Evolutionary conservation across 1,140 invertebrate species (phyloP).

Genomic region (Charaxes varanes): DNA sequence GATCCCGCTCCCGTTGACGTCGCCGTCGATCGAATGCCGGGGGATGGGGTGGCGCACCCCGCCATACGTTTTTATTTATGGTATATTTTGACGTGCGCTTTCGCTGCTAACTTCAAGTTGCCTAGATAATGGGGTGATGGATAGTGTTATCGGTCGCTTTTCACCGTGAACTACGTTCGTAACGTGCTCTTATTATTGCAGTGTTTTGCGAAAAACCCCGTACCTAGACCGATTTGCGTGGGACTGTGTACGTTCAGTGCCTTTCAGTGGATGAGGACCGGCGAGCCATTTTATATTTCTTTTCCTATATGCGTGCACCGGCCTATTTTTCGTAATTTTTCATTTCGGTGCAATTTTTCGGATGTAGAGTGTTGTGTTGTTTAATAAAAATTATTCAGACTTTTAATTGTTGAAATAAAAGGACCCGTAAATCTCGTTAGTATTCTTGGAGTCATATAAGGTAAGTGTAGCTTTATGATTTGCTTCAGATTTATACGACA

Average conservation of each 20-base stretch:
- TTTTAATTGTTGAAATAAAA: too few relatives aligned
- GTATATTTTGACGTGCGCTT: conserved; percentile 67
- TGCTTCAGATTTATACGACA: too few relatives aligned
- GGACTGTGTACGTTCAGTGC: conserved; percentile 28
- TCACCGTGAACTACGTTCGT: conserved; percentile 46
- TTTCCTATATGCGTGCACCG: conserved; percentile 5
- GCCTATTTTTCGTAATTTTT: too few relatives aligned
- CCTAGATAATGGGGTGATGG: conserved; percentile 67
- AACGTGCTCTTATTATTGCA: conserved; percentile 41
- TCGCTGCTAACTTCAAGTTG: conserved; percentile 65
- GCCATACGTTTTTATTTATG: conserved; percentile 64
- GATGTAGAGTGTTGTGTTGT: too few relatives aligned
- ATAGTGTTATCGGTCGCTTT: conserved; percentile 69
- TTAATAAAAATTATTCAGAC: too few relatives aligned
- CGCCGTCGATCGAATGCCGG: conserved; percentile 36
- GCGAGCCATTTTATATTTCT: conserved; percentile 22
- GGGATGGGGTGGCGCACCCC: conserved; percentile 44
- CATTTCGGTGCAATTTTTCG: too few relatives aligned
- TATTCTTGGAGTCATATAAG: too few relatives aligned
- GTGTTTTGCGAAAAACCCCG: conserved; percentile 43
- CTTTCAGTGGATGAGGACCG: conserved; percentile 25
- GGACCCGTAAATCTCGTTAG: too few relatives aligned
- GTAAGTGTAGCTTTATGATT: too few relatives aligned
- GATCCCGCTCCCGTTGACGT: conserved; percentile 30
- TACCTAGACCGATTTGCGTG: conserved; percentile 20